These are phyloP conservation scores for Beroe forskalii DNA, from an alignment of 37 sponge, comb jelly and placozoan genomes.

Conservation along the genomic window DNA sequence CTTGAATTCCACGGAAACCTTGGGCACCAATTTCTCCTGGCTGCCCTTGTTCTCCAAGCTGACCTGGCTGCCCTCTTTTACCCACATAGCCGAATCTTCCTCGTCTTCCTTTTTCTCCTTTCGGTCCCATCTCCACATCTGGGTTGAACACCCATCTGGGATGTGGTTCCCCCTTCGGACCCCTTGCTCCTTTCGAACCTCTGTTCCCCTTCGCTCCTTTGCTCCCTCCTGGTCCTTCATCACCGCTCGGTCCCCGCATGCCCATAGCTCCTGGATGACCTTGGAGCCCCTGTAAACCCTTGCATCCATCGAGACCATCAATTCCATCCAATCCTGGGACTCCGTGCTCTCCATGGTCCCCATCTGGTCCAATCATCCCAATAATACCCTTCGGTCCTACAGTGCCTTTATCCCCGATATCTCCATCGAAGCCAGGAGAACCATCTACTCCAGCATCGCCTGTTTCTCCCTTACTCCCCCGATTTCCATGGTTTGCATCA, in stretches of 20 bases:
- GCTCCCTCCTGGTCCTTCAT: constrained; percentile 13
- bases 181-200: not conserved
- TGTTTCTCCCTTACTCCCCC: not conserved
- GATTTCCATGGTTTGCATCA: not conserved
- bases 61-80: not conserved
- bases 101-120: not conserved
- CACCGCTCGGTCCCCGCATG: constrained; percentile 47
- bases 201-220: not conserved
- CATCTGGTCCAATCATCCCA: constrained; percentile 18
- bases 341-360: constrained; percentile 38
- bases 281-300: constrained; percentile 39
- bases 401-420: constrained; percentile 16
- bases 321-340: constrained; percentile 18
- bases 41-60: not conserved
- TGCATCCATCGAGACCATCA: constrained; percentile 31
- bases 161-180: constrained; percentile 19
- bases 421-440: constrained; percentile 24
- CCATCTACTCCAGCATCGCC: constrained; percentile 59
- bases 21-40: not conserved
- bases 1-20: not conserved
- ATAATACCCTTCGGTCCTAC: constrained; percentile 39
- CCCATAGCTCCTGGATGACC: constrained; percentile 49
- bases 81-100: not conserved
- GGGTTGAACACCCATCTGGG: not conserved
- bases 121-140: not conserved